phyloP scores from a whole-genome alignment of 2,888 invertebrate genomes.

The Acrobasis consociella region DNA sequence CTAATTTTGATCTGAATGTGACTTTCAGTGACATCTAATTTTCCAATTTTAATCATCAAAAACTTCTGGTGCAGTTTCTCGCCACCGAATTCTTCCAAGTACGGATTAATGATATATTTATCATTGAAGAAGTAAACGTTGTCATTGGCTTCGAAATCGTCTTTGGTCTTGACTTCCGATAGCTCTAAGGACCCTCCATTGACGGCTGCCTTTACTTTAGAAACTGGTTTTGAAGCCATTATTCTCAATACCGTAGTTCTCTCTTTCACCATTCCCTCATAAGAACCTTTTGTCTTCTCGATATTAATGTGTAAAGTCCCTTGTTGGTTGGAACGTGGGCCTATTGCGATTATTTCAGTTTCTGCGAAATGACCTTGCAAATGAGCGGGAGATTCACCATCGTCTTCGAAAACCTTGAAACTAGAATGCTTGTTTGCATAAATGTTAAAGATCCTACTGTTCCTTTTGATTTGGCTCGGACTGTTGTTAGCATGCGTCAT shows the following conservation, averaged over 20 bases:
- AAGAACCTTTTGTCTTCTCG: conserved; percentile 57
- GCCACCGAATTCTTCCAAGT: conserved; percentile 43
- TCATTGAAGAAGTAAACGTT: conserved; percentile 59
- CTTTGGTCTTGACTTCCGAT: conserved; percentile 45
- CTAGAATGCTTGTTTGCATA: conserved; percentile 59
- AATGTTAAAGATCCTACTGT: conserved; percentile 56
- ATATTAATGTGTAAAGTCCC: conserved; percentile 50
- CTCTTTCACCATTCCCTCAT: conserved; percentile 55
- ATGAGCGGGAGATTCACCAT: conserved; percentile 63
- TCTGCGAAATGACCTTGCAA: conserved; percentile 49
- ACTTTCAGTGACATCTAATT: conserved; percentile 51
- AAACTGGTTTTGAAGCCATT: conserved; percentile 50
- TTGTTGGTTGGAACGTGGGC: conserved; percentile 47
- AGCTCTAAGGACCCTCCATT: conserved; percentile 53
- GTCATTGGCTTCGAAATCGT: conserved; percentile 52
- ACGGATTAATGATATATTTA: conserved; percentile 59
- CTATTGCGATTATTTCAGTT: conserved; percentile 52
- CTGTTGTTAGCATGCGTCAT: conserved; percentile 69
- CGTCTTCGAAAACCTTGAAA: conserved; percentile 70
- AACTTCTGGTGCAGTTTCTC: conserved; percentile 49
- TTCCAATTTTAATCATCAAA: conserved; percentile 61
- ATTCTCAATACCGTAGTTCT: conserved; percentile 62
- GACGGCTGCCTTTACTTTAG: conserved; percentile 53
- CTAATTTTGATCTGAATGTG: conserved; percentile 62
- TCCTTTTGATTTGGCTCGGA: conserved; percentile 58